Evolutionary conservation across 1,140 invertebrate species (phyloP).

Genomic region (Oreohelix idahoensis): DNA sequence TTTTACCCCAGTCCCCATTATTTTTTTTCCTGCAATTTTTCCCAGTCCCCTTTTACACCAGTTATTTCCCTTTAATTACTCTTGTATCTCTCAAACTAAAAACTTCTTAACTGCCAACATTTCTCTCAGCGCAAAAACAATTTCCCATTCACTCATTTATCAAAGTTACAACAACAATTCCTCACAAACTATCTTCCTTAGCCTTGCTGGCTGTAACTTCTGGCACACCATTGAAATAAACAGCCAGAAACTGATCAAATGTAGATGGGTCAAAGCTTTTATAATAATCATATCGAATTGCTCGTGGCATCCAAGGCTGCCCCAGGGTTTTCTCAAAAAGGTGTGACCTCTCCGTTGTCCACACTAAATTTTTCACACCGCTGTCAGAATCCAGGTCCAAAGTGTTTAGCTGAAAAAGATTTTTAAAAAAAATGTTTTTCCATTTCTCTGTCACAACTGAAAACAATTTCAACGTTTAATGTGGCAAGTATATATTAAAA

Average conservation of each 20-base stretch:
- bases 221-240: slow-evolving; percentile 79
- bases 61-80: no score
- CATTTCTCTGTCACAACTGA: no score
- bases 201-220: slow-evolving; percentile 1
- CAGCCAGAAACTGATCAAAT: slow-evolving; percentile 83
- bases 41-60: no score
- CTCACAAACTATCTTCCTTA: background rate
- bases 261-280: slow-evolving; percentile 84
- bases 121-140: no score
- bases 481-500: no score
- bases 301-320: slow-evolving; percentile 59
- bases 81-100: no score
- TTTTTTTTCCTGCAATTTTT: no score
- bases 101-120: no score
- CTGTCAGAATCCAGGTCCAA: slow-evolving; percentile 78
- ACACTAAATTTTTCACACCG: slow-evolving; percentile 86
- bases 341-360: slow-evolving; percentile 78
- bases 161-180: background rate
- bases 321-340: slow-evolving; percentile 77
- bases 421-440: no score
- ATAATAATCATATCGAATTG: slow-evolving; percentile 78
- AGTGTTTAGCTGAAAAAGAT: slow-evolving; percentile 80
- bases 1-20: no score
- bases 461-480: no score
- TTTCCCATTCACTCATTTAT: no score